Evolutionary conservation across 1,140 invertebrate genomes (phyloP).

Genomic region (Hyles vespertilio): DNA sequence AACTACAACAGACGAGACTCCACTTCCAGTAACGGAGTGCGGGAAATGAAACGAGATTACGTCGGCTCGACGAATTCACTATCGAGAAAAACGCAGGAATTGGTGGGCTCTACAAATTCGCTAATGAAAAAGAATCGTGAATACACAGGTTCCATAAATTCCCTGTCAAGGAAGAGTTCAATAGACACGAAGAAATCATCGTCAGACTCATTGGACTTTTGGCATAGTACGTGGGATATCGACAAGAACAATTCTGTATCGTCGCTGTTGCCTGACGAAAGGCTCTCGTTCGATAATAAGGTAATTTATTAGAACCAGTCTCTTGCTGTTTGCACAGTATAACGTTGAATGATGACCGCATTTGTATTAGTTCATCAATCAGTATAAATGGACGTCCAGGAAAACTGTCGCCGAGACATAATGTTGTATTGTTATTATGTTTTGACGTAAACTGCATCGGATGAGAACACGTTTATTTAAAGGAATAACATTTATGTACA

Average conservation of each 20-base stretch:
- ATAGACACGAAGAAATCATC: slow-evolving; percentile 79
- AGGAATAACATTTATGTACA: too few species aligned
- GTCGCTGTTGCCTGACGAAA: slow-evolving; percentile 42
- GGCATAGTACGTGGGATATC: slow-evolving; percentile 82
- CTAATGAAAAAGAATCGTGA: slow-evolving; percentile 67
- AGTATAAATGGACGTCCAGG: too few species aligned
- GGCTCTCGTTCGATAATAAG: slow-evolving; percentile 50
- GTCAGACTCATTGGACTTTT: slow-evolving; percentile 82
- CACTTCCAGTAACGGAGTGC: slow-evolving; percentile 40
- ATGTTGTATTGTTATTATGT: too few species aligned
- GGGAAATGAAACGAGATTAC: slow-evolving; percentile 72
- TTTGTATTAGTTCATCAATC: slow-evolving; percentile 6
- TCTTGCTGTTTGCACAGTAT: slow-evolving; percentile 9
- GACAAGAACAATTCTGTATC: slow-evolving; percentile 63
- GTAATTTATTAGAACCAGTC: slow-evolving; percentile 42
- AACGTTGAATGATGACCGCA: slow-evolving; percentile 4
- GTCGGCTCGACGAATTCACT: slow-evolving; percentile 60
- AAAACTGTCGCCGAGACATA: too few species aligned
- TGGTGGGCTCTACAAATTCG: slow-evolving; percentile 41
- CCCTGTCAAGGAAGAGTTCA: slow-evolving; percentile 70
- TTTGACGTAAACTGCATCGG: too few species aligned
- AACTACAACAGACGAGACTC: slow-evolving; percentile 59
- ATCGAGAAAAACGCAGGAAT: slow-evolving; percentile 71
- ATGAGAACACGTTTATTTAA: too few species aligned
- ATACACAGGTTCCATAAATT: slow-evolving; percentile 60